Percentiles rank a stretch among this genome's conserved stretches.
phyloP scores from a whole-genome alignment of 2,113 vertebrate species.

The Orientallactaga bullata region DNA sequence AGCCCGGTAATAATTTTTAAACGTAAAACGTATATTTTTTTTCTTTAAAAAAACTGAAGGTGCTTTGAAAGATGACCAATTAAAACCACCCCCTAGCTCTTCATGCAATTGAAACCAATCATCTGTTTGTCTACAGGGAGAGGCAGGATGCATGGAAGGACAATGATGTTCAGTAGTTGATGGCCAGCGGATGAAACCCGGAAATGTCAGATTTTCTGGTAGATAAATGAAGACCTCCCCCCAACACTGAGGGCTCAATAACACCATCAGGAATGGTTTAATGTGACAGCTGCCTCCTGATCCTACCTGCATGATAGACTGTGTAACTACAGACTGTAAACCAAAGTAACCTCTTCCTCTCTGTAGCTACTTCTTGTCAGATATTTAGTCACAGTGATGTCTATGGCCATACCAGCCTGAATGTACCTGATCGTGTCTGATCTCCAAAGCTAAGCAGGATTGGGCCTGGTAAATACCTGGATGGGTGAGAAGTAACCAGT shows the following conservation, averaged over 20 bases:
- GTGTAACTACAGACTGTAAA: no score
- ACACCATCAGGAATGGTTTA: no score
- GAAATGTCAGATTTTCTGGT: not conserved
- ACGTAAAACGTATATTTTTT: not conserved
- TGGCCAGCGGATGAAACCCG: not conserved
- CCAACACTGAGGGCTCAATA: no score
- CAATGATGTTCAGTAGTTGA: not conserved
- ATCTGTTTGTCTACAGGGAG: not conserved
- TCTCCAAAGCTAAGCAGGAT: no score
- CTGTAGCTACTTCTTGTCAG: not conserved
- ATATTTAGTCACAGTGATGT: no score
- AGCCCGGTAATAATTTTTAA: not conserved
- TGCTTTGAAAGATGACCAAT: not conserved
- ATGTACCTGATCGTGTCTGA: no score
- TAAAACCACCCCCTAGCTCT: not conserved
- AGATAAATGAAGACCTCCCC: not conserved
- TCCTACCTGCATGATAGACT: no score
- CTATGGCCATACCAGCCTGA: no score
- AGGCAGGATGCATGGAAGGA: not conserved
- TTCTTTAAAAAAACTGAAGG: not conserved
- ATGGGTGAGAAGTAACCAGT: no score
- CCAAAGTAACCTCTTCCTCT: no score
- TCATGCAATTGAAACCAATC: not conserved
- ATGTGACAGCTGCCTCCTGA: no score
- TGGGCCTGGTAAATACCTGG: no score